These are phyloP conservation scores for Zaprionus taronus DNA, from an alignment of 1,140 invertebrate genomes.

Conservation along the genomic window DNA sequence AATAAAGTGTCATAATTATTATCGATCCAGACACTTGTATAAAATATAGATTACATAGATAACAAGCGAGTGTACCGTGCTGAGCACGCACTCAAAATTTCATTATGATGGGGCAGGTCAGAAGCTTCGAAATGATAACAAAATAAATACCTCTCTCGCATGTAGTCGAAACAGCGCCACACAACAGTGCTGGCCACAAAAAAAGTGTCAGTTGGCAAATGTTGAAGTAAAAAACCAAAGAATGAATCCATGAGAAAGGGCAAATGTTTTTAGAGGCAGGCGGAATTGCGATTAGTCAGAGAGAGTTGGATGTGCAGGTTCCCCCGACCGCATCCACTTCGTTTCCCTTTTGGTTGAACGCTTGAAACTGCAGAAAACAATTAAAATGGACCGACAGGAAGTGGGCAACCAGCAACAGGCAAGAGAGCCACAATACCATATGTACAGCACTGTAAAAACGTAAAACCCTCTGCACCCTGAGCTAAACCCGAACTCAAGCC, in stretches of 20 bases:
- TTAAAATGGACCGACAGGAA: slow-evolving; percentile 53
- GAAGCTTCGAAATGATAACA: slow-evolving; percentile 39
- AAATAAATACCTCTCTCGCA: slow-evolving; percentile 14
- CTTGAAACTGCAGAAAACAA: slow-evolving; percentile 49
- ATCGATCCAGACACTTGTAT: not conserved
- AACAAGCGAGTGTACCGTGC: not conserved
- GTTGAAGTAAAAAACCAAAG: slow-evolving; percentile 8
- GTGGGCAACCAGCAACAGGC: slow-evolving; percentile 40
- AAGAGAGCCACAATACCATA: slow-evolving; percentile 16
- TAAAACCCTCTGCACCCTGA: not conserved
- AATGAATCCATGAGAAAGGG: slow-evolving; percentile 13
- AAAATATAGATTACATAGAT: too few species aligned
- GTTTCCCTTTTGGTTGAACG: not conserved
- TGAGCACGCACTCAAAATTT: slow-evolving; percentile 23
- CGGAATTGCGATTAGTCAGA: slow-evolving; percentile 30
- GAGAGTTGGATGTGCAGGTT: not conserved
- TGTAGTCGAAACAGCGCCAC: slow-evolving; percentile 38
- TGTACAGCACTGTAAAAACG: slow-evolving; percentile 7
- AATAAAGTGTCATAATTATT: not conserved
- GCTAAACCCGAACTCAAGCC: slow-evolving; percentile 10
- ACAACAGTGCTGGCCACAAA: slow-evolving; percentile 7
- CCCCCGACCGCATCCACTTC: not conserved
- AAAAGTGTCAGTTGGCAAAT: slow-evolving; percentile 41
- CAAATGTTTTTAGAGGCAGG: slow-evolving; percentile 4
- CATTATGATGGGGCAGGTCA: slow-evolving; percentile 11